Evolutionary conservation across 2,113 vertebrate genomes (phyloP), one percentile per base, ranked within the genome.

Genomic region (Chitala chitala): DNA sequence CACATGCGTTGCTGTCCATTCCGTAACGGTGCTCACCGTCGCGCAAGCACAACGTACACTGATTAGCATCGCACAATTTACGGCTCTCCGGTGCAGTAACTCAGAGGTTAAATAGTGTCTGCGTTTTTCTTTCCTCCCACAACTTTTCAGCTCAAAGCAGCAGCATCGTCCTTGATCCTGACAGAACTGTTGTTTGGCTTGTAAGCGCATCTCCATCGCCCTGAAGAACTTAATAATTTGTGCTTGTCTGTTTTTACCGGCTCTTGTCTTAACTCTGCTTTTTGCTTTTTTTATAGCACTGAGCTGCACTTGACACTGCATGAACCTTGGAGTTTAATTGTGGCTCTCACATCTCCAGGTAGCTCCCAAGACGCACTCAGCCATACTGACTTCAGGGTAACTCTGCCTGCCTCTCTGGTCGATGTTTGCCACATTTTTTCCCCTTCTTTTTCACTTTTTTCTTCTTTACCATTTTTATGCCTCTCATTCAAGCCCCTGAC

Each of bases 81-180:
- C 33, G 29, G 56, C 56, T 20, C 59, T 63, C n/a, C n/a, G n/a
- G n/a, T n/a, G n/a, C n/a, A n/a, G 38, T 63, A 63, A 63, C 59
- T 63, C 17, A 20, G 36, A 63, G 59, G 33, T 63, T 63, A 63
- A 38, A 63, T 63, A 63, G 59, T 33, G 38, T 63, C 59, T 63
- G 15, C 33, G n/a, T 63, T 63, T 63, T n/a, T n/a, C n/a, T n/a
- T n/a, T 33, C 20, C 17, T 12, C n/a, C 59, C 3, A 8, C 36
- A 17, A 8, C n/a, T 36, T 36, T 63, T 63, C 33, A 63, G 15
- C 38, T 38, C 38, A 63, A 63, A 29, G 13, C 38, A 20, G 59
- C 33, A 20, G 31, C 3, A 3, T 29, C 17, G 33, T 20, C 59
- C 59, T 6, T 7, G 17, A 20, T 29, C 13, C 59, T n/a, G 33